phyloP scores from a whole-genome alignment of 2,888 invertebrate species.

The Acleris emargana region DNA sequence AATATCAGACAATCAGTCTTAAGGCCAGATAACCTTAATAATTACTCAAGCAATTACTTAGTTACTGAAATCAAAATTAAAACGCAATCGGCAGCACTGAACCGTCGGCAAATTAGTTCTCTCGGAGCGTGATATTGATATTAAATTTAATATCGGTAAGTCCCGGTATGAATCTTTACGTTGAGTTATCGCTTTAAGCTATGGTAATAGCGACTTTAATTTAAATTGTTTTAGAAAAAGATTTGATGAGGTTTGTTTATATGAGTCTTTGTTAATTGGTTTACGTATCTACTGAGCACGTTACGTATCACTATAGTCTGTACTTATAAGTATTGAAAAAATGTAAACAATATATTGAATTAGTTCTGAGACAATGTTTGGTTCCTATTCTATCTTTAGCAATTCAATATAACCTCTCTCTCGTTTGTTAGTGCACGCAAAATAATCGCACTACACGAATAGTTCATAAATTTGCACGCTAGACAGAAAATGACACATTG shows the following conservation, averaged over 20 bases:
- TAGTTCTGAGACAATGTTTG: no score
- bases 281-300: no score
- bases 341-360: no score
- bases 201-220: background rate
- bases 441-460: no score
- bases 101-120: slow-evolving; percentile 59
- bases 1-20: no score
- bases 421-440: no score
- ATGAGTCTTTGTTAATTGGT: background rate
- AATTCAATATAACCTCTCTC: no score
- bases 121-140: slow-evolving; percentile 71
- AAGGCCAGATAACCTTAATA: background rate
- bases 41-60: background rate
- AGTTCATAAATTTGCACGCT: no score
- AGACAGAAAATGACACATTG: no score
- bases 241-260: background rate
- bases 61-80: slow-evolving; percentile 33
- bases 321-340: no score
- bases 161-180: slow-evolving; percentile 39
- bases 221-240: background rate
- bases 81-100: slow-evolving; percentile 56
- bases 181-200: slow-evolving; percentile 11
- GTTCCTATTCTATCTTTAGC: no score
- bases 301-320: no score
- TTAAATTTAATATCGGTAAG: slow-evolving; percentile 68